Conservation (phyloP, 1,140 invertebrate species). For the Hypothenemus hampei region DNA sequence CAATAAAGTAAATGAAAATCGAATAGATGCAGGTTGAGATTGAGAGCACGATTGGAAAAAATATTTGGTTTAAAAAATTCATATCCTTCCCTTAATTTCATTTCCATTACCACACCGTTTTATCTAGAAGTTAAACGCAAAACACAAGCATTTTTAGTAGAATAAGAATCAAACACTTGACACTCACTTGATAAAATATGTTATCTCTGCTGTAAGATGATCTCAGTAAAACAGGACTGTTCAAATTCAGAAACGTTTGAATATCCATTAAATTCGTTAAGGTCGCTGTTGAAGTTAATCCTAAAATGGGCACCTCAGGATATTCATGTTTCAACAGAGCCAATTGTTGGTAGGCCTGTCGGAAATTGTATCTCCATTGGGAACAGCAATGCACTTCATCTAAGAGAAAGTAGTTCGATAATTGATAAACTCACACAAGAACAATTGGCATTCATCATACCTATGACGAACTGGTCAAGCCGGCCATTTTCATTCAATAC, state of each 20-base stretch:
- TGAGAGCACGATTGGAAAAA: too few relatives aligned
- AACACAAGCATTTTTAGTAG: too few relatives aligned
- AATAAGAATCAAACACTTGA: too few relatives aligned
- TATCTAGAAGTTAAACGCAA: too few relatives aligned
- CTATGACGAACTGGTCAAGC: conserved; percentile 56
- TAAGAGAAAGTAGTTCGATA: conserved; percentile 61
- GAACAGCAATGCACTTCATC: conserved; percentile 98
- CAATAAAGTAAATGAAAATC: too few relatives aligned
- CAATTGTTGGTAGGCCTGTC: conserved; percentile 86
- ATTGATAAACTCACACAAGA: too few relatives aligned
- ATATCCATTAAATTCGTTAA: conserved; percentile 86
- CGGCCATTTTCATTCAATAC: too few relatives aligned
- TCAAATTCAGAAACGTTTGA: conserved; percentile 77
- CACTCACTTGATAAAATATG: conserved; percentile 65
- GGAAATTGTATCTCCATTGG: conserved; percentile 96
- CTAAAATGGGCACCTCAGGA: conserved; percentile 68
- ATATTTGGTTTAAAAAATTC: too few relatives aligned
- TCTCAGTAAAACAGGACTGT: conserved; percentile 77
- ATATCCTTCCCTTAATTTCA: too few relatives aligned
- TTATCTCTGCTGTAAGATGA: conserved; percentile 92
- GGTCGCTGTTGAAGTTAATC: conserved; percentile 93
- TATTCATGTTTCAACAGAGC: conserved; percentile 61
- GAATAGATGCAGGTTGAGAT: too few relatives aligned
- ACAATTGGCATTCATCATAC: conserved; percentile 9
- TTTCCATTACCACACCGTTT: too few relatives aligned